phyloP scores from a whole-genome alignment of 1,140 invertebrate genomes.

The Bradysia coprophila region DNA sequence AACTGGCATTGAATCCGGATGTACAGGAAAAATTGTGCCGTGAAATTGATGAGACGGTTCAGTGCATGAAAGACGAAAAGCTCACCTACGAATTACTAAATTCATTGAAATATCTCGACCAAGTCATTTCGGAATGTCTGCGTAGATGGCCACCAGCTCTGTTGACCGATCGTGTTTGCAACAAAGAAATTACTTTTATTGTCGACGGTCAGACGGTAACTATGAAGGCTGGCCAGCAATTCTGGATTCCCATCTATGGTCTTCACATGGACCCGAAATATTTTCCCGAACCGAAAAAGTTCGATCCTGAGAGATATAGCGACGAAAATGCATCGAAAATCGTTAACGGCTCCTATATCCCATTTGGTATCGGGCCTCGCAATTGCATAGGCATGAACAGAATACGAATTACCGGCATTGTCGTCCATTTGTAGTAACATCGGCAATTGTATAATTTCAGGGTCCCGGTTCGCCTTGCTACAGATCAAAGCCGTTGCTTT shows the following conservation, averaged over 20 bases:
- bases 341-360: slow-evolving; percentile 9
- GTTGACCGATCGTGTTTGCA: slow-evolving; percentile 24
- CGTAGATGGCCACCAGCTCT: slow-evolving; percentile 33
- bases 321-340: slow-evolving; percentile 21
- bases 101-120: slow-evolving; percentile 41
- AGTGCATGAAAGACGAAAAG: slow-evolving; percentile 20
- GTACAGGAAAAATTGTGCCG: slow-evolving; percentile 31
- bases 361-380: slow-evolving; percentile 14
- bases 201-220: slow-evolving; percentile 7
- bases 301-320: slow-evolving; percentile 31
- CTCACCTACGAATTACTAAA: slow-evolving; percentile 29
- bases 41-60: slow-evolving; percentile 27
- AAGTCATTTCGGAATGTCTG: slow-evolving; percentile 34
- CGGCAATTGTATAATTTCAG: slow-evolving; percentile 5
- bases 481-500: slow-evolving; percentile 23
- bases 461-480: slow-evolving; percentile 28
- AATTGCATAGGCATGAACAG: slow-evolving; percentile 16
- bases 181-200: slow-evolving; percentile 26
- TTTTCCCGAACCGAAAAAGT: slow-evolving; percentile 32
- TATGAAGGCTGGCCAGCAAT: slow-evolving; percentile 9
- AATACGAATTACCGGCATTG: neutral
- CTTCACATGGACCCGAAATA: slow-evolving; percentile 26
- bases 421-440: neutral
- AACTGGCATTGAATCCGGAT: slow-evolving; percentile 31
- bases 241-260: slow-evolving; percentile 21